phyloP scores from a whole-genome alignment of 2,113 vertebrate species.

The Peromyscus californicus region DNA sequence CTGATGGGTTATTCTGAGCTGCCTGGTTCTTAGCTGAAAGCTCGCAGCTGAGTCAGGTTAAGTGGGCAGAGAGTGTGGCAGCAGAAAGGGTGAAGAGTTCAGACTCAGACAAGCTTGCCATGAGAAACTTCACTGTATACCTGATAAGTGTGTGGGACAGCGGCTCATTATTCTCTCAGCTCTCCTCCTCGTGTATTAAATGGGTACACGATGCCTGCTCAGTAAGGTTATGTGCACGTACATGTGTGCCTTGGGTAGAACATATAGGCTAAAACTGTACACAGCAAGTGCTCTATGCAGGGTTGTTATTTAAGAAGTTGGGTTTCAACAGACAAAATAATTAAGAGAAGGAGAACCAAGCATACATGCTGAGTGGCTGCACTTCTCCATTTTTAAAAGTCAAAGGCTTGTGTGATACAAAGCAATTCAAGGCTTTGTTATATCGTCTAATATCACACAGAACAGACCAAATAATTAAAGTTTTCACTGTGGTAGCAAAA shows the following conservation, averaged over 20 bases:
- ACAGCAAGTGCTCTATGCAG: background rate
- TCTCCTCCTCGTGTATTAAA: background rate
- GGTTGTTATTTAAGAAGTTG: background rate
- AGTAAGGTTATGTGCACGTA: accelerated
- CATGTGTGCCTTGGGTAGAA: background rate
- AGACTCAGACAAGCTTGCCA: background rate
- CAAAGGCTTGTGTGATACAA: background rate
- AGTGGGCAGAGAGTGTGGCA: accelerated
- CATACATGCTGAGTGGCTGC: background rate
- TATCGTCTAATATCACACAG: background rate
- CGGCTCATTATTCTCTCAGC: too few relatives aligned
- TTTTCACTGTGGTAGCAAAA: background rate
- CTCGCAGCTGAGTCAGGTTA: background rate
- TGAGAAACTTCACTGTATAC: too few relatives aligned
- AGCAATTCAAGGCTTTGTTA: background rate
- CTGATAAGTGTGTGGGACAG: accelerated
- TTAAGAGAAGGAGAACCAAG: background rate
- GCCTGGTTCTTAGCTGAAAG: background rate
- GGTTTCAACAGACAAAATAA: background rate
- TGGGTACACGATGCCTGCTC: background rate
- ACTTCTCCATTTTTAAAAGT: constrained; percentile 17
- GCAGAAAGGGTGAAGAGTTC: background rate
- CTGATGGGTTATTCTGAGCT: background rate
- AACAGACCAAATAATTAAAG: background rate
- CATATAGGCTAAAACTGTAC: background rate